phyloP scores from a whole-genome alignment of 2,888 invertebrate species.

The Plagodis dolabraria region DNA sequence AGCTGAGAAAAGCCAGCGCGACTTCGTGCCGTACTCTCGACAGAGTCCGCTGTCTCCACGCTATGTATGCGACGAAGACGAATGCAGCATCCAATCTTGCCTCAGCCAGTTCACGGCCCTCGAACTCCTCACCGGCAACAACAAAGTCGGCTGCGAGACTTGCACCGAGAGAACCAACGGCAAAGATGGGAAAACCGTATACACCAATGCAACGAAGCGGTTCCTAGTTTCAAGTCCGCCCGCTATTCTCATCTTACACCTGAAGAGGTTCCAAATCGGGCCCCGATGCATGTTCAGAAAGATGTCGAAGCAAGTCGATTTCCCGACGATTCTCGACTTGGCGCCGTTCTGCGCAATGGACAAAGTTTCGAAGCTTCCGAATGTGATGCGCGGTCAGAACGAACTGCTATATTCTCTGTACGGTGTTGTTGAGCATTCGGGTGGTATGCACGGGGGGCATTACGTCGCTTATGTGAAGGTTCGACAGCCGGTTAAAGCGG shows the following conservation, averaged over 20 bases:
- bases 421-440: conserved; percentile 97
- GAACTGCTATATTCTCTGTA: conserved; percentile 94
- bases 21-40: conserved; percentile 63
- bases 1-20: conserved; percentile 60
- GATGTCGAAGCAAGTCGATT: conserved; percentile 93
- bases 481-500: conserved; percentile 84
- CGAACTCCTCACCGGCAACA: conserved; percentile 95
- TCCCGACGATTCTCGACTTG: conserved; percentile 93
- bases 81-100: conserved; percentile 94
- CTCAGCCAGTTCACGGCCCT: conserved; percentile 96
- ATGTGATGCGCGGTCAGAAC: conserved; percentile 86
- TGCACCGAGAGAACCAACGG: conserved; percentile 92
- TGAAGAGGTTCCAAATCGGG: conserved; percentile 97
- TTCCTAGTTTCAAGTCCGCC: conserved; percentile 96
- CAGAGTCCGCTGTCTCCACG: conserved; percentile 86
- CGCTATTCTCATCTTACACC: conserved; percentile 96
- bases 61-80: conserved; percentile 90
- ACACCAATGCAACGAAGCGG: conserved; percentile 93
- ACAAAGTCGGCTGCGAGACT: conserved; percentile 96
- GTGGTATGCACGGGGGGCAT: conserved; percentile 92
- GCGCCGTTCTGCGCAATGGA: conserved; percentile 94
- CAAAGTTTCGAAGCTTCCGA: conserved; percentile 86
- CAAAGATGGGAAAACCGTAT: conserved; percentile 89
- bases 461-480: conserved; percentile 98
- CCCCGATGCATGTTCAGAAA: conserved; percentile 91